phyloP scores from a whole-genome alignment of 2,888 invertebrate genomes.

The Acanthosepion lycidas region DNA sequence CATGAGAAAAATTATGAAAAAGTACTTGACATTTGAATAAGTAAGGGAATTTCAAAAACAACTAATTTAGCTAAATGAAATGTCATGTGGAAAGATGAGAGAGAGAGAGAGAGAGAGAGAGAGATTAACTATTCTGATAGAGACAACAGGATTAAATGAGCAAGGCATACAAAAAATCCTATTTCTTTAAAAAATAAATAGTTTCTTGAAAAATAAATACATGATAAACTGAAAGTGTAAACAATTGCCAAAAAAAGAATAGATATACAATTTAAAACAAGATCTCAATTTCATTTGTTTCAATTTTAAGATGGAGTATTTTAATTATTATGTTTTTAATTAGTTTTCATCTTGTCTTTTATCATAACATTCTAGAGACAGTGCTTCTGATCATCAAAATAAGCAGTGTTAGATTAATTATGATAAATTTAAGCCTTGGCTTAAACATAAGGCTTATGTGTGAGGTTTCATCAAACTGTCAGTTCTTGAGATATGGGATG shows the following conservation, averaged over 20 bases:
- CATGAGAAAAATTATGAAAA: constrained; percentile 33
- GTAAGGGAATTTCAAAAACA: background rate
- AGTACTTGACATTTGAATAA: constrained; percentile 33
- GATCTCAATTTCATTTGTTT: background rate
- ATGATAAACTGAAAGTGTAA: background rate
- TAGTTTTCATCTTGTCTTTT: too few species aligned
- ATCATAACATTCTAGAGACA: too few species aligned
- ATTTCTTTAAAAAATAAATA: background rate
- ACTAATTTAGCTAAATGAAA: constrained; percentile 10
- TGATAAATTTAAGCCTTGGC: too few species aligned
- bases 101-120: background rate
- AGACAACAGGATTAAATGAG: background rate
- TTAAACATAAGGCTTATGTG: too few species aligned
- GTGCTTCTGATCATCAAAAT: too few species aligned
- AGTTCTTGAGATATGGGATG: too few species aligned
- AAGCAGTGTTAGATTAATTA: too few species aligned
- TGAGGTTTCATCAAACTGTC: too few species aligned
- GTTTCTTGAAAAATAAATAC: background rate
- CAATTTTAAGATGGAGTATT: background rate
- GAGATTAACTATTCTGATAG: background rate
- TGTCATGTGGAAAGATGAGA: background rate
- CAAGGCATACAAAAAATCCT: background rate
- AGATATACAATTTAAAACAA: background rate
- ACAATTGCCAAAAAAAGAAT: background rate
- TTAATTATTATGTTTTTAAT: background rate